Evolutionary conservation across 2,797 vertebrate species (phyloP).

Genomic region (Enteromius mattozi): DNA sequence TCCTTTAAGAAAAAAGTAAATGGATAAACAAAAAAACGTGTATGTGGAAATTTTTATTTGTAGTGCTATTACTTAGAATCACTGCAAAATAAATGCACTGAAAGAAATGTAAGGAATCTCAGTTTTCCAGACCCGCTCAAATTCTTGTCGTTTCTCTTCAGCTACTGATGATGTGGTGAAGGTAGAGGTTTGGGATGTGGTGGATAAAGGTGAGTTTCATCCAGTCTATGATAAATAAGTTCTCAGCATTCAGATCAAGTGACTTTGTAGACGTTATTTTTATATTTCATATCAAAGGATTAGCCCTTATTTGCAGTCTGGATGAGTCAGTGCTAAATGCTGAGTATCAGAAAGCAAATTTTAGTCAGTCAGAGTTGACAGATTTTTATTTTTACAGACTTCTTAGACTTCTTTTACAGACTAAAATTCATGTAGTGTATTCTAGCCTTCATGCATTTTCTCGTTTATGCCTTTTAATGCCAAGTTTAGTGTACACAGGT

Average conservation of each 20-base stretch:
- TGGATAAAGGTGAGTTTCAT: conserved; percentile 92
- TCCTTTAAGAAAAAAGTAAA: not conserved
- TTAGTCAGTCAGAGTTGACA: not conserved
- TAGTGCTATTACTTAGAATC: not conserved
- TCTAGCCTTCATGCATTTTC: not conserved
- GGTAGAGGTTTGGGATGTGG: conserved; percentile 99
- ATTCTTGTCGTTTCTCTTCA: conserved; percentile 65
- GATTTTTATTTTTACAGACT: too few species aligned
- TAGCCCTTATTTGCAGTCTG: too few species aligned
- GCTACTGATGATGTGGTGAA: conserved; percentile 98
- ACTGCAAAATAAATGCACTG: not conserved
- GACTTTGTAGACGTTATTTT: not conserved
- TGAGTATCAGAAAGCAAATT: not conserved
- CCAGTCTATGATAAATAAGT: not conserved
- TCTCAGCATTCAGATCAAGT: not conserved
- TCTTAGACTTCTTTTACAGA: too few species aligned
- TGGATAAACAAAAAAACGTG: not conserved
- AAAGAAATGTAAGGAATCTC: not conserved
- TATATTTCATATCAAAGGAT: too few species aligned
- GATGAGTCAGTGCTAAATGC: not conserved
- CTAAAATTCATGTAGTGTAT: not conserved
- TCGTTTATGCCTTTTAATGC: not conserved
- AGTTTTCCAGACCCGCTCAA: not conserved
- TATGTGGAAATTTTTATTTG: not conserved
- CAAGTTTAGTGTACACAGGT: not conserved